A percentile compares a stretch with the other conserved stretches of the same genome.
These are phyloP conservation scores for Corythoichthys haematopterus DNA, from an alignment of 2,113 vertebrate genomes.

Conservation along the genomic window DNA sequence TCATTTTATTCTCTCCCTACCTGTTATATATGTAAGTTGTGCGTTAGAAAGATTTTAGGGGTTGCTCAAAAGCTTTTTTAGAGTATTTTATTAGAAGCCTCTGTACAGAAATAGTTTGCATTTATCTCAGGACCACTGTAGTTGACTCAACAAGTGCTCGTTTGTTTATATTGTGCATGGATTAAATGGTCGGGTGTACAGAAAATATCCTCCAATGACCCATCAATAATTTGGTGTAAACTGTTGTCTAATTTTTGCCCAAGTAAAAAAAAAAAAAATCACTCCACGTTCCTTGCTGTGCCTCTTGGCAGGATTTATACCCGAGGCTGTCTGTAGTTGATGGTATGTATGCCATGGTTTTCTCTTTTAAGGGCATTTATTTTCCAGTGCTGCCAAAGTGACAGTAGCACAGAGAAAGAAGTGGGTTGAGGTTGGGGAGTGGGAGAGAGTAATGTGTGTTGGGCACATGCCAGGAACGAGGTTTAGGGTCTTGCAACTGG, in stretches of 20 bases:
- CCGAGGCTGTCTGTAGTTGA: conserved; percentile 12
- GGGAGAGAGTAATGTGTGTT: conserved; percentile 59
- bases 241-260: conserved; percentile 12
- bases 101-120: too few species aligned
- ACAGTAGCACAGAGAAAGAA: conserved; percentile 64
- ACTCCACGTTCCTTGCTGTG: conserved; percentile 20
- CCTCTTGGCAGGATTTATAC: conserved; percentile 19
- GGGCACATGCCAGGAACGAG: conserved; percentile 58
- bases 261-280: conserved; percentile 11
- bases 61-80: not conserved
- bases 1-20: not conserved
- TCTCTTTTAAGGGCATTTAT: conserved; percentile 61
- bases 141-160: too few species aligned
- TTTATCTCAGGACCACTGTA: too few species aligned
- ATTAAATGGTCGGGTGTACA: too few species aligned
- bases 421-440: conserved; percentile 53
- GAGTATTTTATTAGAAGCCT: too few species aligned
- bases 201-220: not conserved
- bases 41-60: not conserved
- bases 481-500: conserved; percentile 76
- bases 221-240: conserved; percentile 22
- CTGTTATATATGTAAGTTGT: not conserved
- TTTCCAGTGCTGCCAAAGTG: conserved; percentile 37
- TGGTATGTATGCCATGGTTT: conserved; percentile 27
- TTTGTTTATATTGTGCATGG: too few species aligned